Evolutionary conservation across 2,888 invertebrate genomes (phyloP).

Genomic region (Exephanes ischioxanthus): DNA sequence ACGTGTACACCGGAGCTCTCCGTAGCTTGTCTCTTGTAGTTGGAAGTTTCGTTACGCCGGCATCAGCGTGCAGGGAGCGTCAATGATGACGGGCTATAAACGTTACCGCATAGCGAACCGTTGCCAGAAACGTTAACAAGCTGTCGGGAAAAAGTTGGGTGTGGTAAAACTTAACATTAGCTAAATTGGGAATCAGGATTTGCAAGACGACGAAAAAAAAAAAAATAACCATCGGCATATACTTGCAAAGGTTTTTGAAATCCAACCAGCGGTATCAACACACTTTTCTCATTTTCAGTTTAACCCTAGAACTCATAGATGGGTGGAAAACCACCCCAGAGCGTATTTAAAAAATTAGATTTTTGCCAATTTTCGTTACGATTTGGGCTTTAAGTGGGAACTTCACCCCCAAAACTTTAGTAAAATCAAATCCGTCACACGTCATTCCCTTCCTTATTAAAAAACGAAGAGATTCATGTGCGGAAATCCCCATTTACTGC

Average conservation of each 20-base stretch:
- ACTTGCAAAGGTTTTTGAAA: background rate
- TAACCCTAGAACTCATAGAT: background rate
- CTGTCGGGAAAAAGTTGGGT: background rate
- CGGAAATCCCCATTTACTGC: too few relatives aligned
- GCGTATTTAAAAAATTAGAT: too few relatives aligned
- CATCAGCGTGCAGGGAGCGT: background rate
- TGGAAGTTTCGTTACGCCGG: conserved; percentile 24
- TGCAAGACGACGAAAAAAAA: background rate
- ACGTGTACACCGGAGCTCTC: background rate
- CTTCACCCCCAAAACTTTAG: too few relatives aligned
- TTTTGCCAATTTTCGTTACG: too few relatives aligned
- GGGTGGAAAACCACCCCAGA: too few relatives aligned
- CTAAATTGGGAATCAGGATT: background rate
- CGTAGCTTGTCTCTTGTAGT: background rate
- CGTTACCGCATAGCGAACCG: background rate
- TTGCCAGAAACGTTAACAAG: conserved; percentile 17
- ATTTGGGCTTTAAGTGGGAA: too few relatives aligned
- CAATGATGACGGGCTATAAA: background rate
- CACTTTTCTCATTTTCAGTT: background rate
- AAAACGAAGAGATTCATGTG: too few relatives aligned
- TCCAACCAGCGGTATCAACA: background rate
- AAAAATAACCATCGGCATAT: background rate
- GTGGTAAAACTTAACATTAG: background rate
- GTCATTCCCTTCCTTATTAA: too few relatives aligned
- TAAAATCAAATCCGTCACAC: too few relatives aligned